Conservation (phyloP, 2,797 vertebrate species). For the Spinus olivaceus region DNA sequence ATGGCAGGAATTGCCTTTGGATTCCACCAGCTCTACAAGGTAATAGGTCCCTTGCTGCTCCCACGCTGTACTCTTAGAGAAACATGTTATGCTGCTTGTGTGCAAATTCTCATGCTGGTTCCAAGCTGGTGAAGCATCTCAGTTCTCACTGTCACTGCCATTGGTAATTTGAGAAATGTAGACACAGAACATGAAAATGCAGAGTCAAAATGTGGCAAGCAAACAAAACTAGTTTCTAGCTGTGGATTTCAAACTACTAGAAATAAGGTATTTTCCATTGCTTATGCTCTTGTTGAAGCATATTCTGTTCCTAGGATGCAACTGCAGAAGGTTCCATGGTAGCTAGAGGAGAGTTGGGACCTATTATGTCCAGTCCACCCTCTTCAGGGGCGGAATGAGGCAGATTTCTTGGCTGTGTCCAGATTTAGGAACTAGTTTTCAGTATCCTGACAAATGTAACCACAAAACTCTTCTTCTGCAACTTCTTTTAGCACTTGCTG, state of each 20-base stretch:
- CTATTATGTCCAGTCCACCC: neutral
- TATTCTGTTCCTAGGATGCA: neutral
- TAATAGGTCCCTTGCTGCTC: conserved; percentile 32
- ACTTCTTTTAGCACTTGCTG: neutral
- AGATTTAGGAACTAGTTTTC: neutral
- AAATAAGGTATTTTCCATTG: neutral
- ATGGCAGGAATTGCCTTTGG: conserved; percentile 93
- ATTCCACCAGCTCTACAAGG: conserved; percentile 96
- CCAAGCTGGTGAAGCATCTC: neutral
- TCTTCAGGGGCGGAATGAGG: neutral
- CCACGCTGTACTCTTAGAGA: neutral
- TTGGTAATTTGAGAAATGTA: neutral
- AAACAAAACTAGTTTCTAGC: neutral
- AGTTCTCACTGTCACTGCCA: neutral
- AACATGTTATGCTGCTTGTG: neutral
- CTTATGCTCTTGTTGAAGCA: neutral
- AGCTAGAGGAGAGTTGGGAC: neutral
- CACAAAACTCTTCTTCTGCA: neutral
- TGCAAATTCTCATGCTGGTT: neutral
- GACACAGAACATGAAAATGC: neutral
- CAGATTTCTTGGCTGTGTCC: neutral
- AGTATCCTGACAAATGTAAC: neutral
- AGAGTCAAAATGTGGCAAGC: neutral
- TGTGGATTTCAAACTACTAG: neutral
- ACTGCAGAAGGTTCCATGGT: neutral